Conservation (phyloP, 2,888 invertebrate species). For the Thymelicus acteon region DNA sequence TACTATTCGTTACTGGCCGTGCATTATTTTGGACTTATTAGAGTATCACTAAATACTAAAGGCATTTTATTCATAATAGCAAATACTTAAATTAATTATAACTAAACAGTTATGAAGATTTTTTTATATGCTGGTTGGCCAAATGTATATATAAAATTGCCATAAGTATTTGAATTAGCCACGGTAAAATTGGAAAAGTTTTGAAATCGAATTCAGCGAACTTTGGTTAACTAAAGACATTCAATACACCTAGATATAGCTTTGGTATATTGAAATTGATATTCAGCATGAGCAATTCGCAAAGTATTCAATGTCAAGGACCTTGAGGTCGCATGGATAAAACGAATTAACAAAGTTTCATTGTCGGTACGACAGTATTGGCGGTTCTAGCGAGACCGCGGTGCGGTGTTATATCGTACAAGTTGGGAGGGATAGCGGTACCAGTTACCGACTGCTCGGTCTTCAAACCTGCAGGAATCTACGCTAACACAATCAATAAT, state of each 20-base stretch:
- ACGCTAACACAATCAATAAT: conserved; percentile 78
- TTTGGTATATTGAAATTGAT: conserved; percentile 3
- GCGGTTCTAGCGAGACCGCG: conserved; percentile 68
- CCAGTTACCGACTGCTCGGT: conserved; percentile 63
- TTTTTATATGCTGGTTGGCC: too few relatives aligned
- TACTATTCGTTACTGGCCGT: too few relatives aligned
- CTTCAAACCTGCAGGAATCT: conserved; percentile 62
- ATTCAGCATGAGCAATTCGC: conserved; percentile 43
- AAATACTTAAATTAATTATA: too few relatives aligned
- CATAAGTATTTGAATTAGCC: background rate
- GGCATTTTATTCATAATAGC: too few relatives aligned
- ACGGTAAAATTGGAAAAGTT: background rate
- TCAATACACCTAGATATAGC: background rate
- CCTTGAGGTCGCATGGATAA: conserved; percentile 75
- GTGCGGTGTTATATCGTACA: conserved; percentile 67
- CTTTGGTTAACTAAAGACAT: background rate
- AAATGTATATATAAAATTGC: too few relatives aligned
- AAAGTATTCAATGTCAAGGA: conserved; percentile 73
- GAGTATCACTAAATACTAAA: too few relatives aligned
- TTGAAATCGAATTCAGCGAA: background rate
- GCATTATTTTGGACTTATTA: too few relatives aligned
- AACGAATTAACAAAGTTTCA: conserved; percentile 71
- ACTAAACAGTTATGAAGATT: too few relatives aligned
- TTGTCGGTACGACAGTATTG: conserved; percentile 56
- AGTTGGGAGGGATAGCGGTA: conserved; percentile 63